A percentile compares a stretch with the other conserved stretches of the same genome.
Conservation (phyloP, 2,888 invertebrate genomes). For the Muschampia plurimacula region DNA sequence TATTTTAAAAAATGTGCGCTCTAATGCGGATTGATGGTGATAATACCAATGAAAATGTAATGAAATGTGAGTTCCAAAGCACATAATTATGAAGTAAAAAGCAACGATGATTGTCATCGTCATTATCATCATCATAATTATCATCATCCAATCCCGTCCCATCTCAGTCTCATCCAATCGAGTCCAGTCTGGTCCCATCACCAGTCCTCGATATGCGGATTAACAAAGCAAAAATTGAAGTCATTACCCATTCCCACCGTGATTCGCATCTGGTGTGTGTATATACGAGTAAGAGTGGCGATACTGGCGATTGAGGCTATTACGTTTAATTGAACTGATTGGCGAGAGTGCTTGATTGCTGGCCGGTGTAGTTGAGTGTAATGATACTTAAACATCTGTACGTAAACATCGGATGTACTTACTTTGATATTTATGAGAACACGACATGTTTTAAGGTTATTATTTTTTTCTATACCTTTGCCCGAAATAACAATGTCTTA, state of each 20-base stretch:
- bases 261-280: slow-evolving; percentile 22
- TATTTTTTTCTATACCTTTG: not conserved
- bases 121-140: too few species aligned
- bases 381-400: slow-evolving; percentile 4
- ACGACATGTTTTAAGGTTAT: not conserved
- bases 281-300: slow-evolving; percentile 18
- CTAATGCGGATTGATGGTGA: too few species aligned
- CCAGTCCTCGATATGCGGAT: not conserved
- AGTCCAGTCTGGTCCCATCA: too few species aligned
- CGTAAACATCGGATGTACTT: slow-evolving; percentile 5
- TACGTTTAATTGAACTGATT: slow-evolving; percentile 28
- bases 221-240: not conserved
- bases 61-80: too few species aligned
- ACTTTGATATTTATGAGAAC: not conserved
- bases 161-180: too few species aligned
- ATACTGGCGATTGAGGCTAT: slow-evolving; percentile 15
- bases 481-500: too few species aligned
- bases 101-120: too few species aligned
- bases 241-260: not conserved
- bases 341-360: slow-evolving; percentile 21
- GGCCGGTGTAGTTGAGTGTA: slow-evolving; percentile 7
- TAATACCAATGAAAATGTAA: too few species aligned
- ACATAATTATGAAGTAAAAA: too few species aligned
- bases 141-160: not conserved
- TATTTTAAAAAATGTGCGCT: too few species aligned